Evolutionary conservation across 2,888 invertebrate species (phyloP), one percentile per base, ranked within the genome.

Genomic region (Antitype chi): DNA sequence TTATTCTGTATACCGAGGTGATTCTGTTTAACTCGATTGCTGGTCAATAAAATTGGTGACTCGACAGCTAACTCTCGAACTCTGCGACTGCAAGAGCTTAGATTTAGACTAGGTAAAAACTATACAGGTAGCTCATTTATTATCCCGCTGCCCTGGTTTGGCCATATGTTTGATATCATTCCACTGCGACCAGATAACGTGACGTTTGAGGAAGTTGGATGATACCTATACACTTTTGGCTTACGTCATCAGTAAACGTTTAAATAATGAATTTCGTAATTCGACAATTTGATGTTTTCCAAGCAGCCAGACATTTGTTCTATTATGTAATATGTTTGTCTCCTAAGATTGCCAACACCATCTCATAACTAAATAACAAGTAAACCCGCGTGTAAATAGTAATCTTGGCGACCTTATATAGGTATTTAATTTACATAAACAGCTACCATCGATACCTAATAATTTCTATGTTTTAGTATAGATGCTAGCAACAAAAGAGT

Each of bases 221-320:
- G 60, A 60, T 59, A 60, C 52, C 43, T 74, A 79, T 49, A 75
- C 25, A 67, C 17, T 66, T 66, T 60, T 60, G 25, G 15, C 47
- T 83, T 53, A 78, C 78, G 83, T 78, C 83, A 83, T 78, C 66
- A 77, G 66, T 78, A 53, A 83, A 83, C 47, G 60, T 83, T 78
- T 83, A 66, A 83, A 77, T 78, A 53, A 59, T 82, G n/a, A 75
- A 76, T 82, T 63, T 77, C 47, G 66, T 66, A 78, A 60, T 53
- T 77, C 59, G 28, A 53, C 47, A 66, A 76, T 60, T 76, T 57
- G 52, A n/a, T 66, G 60, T 38, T 82, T 66, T 78, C 64, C 28
- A 76, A 52, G 25, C 52, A 32, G 15, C 17, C 52, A 57, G 52
- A 57, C 64, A 53, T 82, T 53, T 59, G 59, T 78, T 66, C 0